phyloP scores from a whole-genome alignment of 2,888 invertebrate genomes.

The Caenorhabditis parvicauda region DNA sequence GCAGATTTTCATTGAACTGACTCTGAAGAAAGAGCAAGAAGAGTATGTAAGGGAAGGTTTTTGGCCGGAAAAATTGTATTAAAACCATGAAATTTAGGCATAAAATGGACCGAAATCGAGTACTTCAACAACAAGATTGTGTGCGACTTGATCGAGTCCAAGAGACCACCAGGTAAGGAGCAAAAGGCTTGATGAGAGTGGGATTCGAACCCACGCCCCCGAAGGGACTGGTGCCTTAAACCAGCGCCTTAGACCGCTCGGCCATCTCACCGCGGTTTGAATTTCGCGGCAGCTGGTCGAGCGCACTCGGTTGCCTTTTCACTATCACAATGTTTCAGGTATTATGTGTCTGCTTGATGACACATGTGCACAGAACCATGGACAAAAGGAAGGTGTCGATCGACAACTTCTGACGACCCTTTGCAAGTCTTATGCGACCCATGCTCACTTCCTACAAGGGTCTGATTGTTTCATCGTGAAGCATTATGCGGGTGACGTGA shows the following conservation, averaged over 20 bases:
- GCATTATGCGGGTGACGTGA: slow-evolving; percentile 74
- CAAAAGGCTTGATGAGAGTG: slow-evolving; percentile 67
- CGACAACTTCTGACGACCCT: slow-evolving; percentile 47
- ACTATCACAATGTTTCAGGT: slow-evolving; percentile 26
- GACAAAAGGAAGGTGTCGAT: slow-evolving; percentile 72
- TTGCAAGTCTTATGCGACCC: slow-evolving; percentile 61
- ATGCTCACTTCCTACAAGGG: slow-evolving; percentile 70
- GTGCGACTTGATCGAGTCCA: slow-evolving; percentile 72
- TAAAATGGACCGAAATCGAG: slow-evolving; percentile 73
- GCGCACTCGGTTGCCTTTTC: too few relatives aligned
- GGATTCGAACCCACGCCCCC: slow-evolving; percentile 84
- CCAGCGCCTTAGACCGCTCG: slow-evolving; percentile 86
- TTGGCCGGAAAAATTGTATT: too few relatives aligned
- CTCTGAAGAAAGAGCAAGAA: slow-evolving; percentile 70
- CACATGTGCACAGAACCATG: slow-evolving; percentile 74
- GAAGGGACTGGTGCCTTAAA: slow-evolving; percentile 82
- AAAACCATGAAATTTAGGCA: slow-evolving; percentile 72
- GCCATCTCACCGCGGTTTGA: slow-evolving; percentile 68
- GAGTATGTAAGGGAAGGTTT: slow-evolving; percentile 24
- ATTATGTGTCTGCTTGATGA: slow-evolving; percentile 73
- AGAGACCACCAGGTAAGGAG: slow-evolving; percentile 68
- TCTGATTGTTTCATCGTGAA: slow-evolving; percentile 70
- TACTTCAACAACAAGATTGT: slow-evolving; percentile 75
- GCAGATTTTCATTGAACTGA: slow-evolving; percentile 75
- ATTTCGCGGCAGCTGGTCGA: neutral